Evolutionary conservation across 1,140 invertebrate genomes (phyloP), one percentile per base, ranked within the genome.

Genomic region (Macrobrachium nipponense): DNA sequence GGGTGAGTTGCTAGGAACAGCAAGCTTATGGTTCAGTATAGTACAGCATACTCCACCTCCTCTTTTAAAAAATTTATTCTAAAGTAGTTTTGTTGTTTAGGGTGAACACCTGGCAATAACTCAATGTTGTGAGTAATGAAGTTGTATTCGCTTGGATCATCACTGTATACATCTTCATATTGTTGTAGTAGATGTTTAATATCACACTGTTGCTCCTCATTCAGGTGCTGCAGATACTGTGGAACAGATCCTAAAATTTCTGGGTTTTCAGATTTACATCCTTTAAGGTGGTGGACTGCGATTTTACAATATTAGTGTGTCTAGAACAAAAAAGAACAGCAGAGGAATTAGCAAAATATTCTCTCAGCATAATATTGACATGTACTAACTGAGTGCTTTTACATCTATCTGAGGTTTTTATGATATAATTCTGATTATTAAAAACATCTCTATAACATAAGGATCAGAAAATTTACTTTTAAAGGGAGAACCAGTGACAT

Each of bases 371-470:
- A 75, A 75, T 18, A 75, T 75, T 75, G 10, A 75, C 43, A 44
- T 75, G 72, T 27, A 75, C 72, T 27, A 75, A 14, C 72, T 44
- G 72, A 20, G 43, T 75, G 23, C 11, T 14, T 44, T 44, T 75
- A 36, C 5, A 18, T 27, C 72, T 75, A n/a, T 75, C 72, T 11
- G 72, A 36, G 10, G 72, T 75, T 23, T 44, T 23, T 12, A 75
- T 43, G 8, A 75, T 43, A 10, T 75, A 75, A 44, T 75, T 75
- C 8, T 75, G 43, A n/a, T 75, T 18, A 75, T 23, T 11, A 75
- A 11, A 23, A 11, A 23, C 5, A 58, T 20, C 7, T 18, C 10
- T 7, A 75, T 18, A 12, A 75, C 20, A 75, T 75, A 75, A 23
- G 72, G 72, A 10, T 36, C 72, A 27, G 18, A 36, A 44, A 23